Evolutionary conservation across 64 coral and sea anemone genomes (phyloP).

Genomic region (Catalaphyllia jardinei): DNA sequence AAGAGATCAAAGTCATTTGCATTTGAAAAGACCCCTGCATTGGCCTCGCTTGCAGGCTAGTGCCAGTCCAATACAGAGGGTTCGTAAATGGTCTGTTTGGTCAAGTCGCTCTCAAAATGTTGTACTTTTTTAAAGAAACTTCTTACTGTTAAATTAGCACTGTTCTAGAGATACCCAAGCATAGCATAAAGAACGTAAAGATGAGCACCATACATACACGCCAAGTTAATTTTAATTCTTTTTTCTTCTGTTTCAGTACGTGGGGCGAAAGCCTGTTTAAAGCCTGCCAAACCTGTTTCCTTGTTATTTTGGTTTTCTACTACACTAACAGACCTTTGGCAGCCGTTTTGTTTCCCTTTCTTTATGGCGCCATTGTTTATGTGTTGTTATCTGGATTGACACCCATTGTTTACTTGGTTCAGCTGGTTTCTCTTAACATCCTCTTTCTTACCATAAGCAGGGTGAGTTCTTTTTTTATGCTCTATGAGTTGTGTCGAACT

Average conservation of each 20-base stretch:
- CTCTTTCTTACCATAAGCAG: slow-evolving; percentile 69
- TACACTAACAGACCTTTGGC: slow-evolving; percentile 55
- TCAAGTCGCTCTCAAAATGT: too few relatives aligned
- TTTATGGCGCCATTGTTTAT: slow-evolving; percentile 61
- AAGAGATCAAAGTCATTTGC: too few relatives aligned
- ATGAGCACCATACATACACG: too few relatives aligned
- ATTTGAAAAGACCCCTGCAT: too few relatives aligned
- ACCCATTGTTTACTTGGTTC: slow-evolving; percentile 18
- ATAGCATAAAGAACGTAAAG: too few relatives aligned
- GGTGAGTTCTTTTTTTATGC: slow-evolving; percentile 40
- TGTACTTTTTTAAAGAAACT: too few relatives aligned
- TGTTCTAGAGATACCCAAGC: too few relatives aligned
- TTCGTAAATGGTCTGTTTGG: too few relatives aligned
- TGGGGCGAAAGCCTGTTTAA: slow-evolving; percentile 82
- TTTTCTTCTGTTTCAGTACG: slow-evolving; percentile 64
- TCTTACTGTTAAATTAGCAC: too few relatives aligned
- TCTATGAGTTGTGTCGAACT: not conserved
- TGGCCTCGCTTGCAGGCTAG: too few relatives aligned
- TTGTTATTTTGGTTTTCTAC: slow-evolving; percentile 67
- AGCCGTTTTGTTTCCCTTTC: slow-evolving; percentile 50
- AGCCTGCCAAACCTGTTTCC: slow-evolving; percentile 56
- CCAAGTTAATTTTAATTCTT: not conserved
- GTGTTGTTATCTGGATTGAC: slow-evolving; percentile 50
- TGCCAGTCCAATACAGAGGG: too few relatives aligned
- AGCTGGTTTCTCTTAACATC: slow-evolving; percentile 65